Percentiles rank a stretch among this genome's conserved stretches.
Evolutionary conservation across 2,113 vertebrate genomes (phyloP).

Genomic region (Ranitomeya variabilis): DNA sequence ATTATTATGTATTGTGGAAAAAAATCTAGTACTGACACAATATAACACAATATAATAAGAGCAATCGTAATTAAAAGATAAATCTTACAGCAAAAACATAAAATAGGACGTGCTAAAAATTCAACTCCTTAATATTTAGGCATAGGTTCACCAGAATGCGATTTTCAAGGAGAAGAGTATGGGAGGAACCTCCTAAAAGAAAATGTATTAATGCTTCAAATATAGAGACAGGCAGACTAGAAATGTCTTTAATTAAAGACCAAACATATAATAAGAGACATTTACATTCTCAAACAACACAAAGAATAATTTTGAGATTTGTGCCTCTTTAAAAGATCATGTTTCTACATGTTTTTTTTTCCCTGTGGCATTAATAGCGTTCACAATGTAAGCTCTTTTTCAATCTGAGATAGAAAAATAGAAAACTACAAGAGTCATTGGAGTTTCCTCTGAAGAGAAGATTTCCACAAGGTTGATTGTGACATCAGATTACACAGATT

Average conservation of each 20-base stretch:
- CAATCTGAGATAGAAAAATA: not conserved
- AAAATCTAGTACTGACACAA: too few species aligned
- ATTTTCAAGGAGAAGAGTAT: not conserved
- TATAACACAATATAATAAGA: not conserved
- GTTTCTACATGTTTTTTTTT: not conserved
- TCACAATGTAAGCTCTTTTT: not conserved
- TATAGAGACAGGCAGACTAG: slow-evolving; percentile 15
- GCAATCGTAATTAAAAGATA: not conserved
- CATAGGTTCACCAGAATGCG: not conserved
- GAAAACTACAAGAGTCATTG: not conserved
- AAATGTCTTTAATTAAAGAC: slow-evolving; percentile 23
- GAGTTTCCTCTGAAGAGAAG: too few species aligned
- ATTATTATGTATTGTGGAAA: too few species aligned
- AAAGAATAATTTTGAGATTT: slow-evolving; percentile 27
- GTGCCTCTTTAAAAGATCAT: not conserved
- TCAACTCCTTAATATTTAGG: not conserved
- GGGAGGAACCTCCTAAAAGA: not conserved
- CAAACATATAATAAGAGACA: slow-evolving; percentile 26
- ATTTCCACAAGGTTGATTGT: too few species aligned
- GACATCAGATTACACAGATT: too few species aligned
- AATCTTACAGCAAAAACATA: not conserved
- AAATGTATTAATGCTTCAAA: slow-evolving; percentile 3
- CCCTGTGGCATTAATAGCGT: not conserved
- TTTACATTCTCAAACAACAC: slow-evolving; percentile 21
- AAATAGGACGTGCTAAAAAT: not conserved